phyloP scores from a whole-genome alignment of 2,113 vertebrate species.

The Catharus minimus region DNA sequence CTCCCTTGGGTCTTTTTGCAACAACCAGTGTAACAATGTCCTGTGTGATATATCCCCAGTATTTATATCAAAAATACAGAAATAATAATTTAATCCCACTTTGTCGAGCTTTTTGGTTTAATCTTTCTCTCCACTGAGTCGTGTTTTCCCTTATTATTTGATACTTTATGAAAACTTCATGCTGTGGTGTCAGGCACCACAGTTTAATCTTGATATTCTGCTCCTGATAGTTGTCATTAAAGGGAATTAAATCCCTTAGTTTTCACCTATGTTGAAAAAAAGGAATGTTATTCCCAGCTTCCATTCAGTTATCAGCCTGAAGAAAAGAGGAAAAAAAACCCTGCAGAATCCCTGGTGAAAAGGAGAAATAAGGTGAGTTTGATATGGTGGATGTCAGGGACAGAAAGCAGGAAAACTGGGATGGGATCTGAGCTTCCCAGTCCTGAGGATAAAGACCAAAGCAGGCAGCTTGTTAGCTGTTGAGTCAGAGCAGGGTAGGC shows the following conservation, averaged over 20 bases:
- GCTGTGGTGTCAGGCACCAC: background rate
- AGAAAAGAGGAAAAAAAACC: background rate
- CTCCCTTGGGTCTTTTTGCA: background rate
- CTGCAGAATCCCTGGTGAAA: background rate
- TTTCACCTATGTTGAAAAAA: background rate
- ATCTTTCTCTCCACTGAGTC: background rate
- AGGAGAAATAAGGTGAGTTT: background rate
- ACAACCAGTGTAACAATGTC: background rate
- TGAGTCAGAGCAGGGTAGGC: background rate
- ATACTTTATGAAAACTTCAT: background rate
- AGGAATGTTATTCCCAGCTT: background rate
- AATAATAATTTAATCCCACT: background rate
- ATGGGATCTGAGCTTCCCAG: background rate
- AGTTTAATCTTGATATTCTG: background rate
- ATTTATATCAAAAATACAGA: background rate
- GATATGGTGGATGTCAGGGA: background rate
- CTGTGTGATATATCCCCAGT: background rate
- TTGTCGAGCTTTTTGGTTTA: background rate
- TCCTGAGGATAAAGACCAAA: background rate
- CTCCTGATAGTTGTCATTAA: background rate
- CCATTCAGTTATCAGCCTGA: background rate
- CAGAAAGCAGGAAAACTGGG: background rate
- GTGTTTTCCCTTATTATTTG: background rate
- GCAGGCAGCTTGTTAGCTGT: background rate
- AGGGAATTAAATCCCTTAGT: background rate